Percentiles rank a stretch among this genome's conserved stretches.
These are phyloP conservation scores for Lagenorhynchus albirostris DNA, from an alignment of 2,113 vertebrate genomes.

Conservation along the genomic window DNA sequence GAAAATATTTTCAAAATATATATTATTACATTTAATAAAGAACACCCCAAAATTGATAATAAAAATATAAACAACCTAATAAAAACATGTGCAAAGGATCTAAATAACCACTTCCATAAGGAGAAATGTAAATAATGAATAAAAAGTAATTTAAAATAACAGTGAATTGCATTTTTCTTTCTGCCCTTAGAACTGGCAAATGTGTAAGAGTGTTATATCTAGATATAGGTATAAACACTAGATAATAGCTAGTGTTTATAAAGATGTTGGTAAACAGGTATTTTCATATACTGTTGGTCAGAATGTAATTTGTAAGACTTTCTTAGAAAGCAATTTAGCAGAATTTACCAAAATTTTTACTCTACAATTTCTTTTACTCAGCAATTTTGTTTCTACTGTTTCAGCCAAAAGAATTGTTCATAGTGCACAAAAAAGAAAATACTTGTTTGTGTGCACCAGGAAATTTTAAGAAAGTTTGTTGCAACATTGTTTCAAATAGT, in stretches of 20 bases:
- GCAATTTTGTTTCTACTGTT: neutral
- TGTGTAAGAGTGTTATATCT: neutral
- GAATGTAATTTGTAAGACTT: neutral
- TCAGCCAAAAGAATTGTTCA: neutral
- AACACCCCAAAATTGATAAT: neutral
- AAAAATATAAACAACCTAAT: neutral
- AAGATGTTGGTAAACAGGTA: neutral
- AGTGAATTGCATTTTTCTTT: neutral
- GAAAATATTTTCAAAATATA: neutral
- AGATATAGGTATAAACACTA: no score
- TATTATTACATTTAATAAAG: neutral
- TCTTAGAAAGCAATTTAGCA: neutral
- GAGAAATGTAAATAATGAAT: neutral
- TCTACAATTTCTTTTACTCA: neutral
- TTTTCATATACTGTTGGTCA: neutral
- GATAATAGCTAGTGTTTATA: neutral
- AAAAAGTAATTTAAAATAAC: neutral
- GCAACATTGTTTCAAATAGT: neutral
- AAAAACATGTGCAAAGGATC: neutral
- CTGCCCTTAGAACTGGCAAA: neutral
- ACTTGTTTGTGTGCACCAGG: neutral
- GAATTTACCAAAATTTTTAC: neutral
- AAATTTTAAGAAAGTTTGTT: neutral
- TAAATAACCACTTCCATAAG: neutral
- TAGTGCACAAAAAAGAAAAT: neutral